phyloP scores from a whole-genome alignment of 2,797 vertebrate species.

The Silurus lanzhouensis region DNA sequence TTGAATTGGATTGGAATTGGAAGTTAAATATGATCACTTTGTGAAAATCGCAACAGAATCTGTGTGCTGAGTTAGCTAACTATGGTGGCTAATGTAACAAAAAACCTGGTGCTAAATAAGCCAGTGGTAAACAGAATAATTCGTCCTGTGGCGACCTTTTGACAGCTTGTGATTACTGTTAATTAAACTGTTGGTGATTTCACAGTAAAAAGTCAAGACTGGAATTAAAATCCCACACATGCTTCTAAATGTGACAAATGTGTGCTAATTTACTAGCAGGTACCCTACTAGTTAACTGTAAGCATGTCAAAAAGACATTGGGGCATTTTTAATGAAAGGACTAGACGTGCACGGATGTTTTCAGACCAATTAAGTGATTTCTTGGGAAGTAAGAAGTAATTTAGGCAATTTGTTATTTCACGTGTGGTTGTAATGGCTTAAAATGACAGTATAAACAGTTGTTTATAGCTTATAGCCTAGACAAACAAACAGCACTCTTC shows the following conservation, averaged over 20 bases:
- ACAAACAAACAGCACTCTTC: slow-evolving; percentile 23
- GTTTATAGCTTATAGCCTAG: not conserved
- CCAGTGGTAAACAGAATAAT: not conserved
- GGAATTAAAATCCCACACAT: not conserved
- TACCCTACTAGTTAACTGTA: not conserved
- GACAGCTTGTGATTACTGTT: not conserved
- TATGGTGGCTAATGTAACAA: not conserved
- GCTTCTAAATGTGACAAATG: not conserved
- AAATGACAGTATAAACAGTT: slow-evolving; percentile 8
- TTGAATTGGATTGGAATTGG: not conserved
- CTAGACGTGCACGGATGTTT: not conserved
- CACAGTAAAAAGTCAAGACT: not conserved
- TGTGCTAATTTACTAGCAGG: not conserved
- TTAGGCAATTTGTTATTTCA: not conserved
- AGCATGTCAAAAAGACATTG: not conserved
- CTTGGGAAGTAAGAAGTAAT: not conserved
- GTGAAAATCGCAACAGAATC: not conserved
- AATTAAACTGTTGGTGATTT: not conserved
- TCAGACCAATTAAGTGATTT: not conserved
- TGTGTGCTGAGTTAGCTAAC: not conserved
- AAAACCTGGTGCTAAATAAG: not conserved
- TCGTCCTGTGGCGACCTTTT: not conserved
- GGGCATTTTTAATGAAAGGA: not conserved
- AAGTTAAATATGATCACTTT: not conserved
- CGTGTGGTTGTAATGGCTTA: not conserved